A percentile compares a stretch with the other conserved stretches of the same genome.
Conservation (phyloP, 2,888 invertebrate genomes). For the Punctoribates punctum region DNA sequence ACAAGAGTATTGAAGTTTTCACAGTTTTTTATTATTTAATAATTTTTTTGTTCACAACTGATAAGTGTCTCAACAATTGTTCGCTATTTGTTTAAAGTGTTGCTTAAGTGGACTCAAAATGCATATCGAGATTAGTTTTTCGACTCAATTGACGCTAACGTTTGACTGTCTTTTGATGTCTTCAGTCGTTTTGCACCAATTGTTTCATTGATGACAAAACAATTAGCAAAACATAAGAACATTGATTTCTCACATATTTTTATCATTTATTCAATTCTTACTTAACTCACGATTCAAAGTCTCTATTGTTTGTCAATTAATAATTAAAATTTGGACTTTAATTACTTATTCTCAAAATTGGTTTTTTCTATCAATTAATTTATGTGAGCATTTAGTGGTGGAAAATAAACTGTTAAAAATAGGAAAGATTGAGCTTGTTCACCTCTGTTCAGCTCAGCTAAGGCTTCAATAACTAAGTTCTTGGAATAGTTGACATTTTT, state of each 20-base stretch:
- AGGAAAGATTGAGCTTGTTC: too few species aligned
- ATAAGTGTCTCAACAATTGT: neutral
- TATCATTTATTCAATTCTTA: neutral
- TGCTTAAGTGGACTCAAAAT: neutral
- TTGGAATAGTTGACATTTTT: neutral
- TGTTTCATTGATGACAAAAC: constrained; percentile 18
- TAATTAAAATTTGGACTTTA: too few species aligned
- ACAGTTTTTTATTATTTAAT: neutral
- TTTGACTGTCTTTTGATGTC: neutral
- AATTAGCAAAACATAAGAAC: constrained; percentile 25
- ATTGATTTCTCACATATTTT: neutral
- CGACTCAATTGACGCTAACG: neutral
- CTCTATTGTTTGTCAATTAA: too few species aligned
- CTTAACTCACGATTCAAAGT: too few species aligned
- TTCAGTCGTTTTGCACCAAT: constrained; percentile 31
- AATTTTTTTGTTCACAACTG: neutral
- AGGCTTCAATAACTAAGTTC: neutral
- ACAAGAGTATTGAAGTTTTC: neutral
- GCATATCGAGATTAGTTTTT: constrained; percentile 14
- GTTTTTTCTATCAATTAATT: too few species aligned
- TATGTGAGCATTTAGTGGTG: too few species aligned
- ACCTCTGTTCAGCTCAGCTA: too few species aligned
- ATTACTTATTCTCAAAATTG: too few species aligned
- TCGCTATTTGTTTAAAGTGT: neutral
- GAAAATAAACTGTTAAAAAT: too few species aligned